phyloP scores from a whole-genome alignment of 2,888 invertebrate species.

The Eupsilia transversa region DNA sequence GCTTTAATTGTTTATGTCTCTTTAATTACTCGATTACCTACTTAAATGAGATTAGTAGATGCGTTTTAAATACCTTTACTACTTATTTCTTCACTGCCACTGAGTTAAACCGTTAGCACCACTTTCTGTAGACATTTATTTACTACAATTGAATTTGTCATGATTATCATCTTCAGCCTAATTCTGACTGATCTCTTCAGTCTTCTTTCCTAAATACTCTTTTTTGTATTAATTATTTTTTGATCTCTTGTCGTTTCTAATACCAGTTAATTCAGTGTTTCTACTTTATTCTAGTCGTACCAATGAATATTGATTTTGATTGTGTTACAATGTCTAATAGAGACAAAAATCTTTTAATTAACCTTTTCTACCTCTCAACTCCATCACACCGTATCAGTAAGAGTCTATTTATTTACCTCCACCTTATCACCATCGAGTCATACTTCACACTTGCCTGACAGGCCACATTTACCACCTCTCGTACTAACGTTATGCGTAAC shows the following conservation, averaged over 20 bases:
- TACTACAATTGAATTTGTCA: neutral
- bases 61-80: neutral
- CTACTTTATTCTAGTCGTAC: neutral
- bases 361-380: neutral
- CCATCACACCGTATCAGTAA: neutral
- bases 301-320: neutral
- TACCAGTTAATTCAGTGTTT: neutral
- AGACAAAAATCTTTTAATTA: neutral
- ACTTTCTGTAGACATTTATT: neutral
- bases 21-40: constrained; percentile 4
- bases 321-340: neutral
- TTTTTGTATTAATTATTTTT: neutral
- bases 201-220: neutral
- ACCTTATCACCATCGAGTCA: neutral
- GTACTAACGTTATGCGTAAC: constrained; percentile 39
- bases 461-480: neutral
- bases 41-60: neutral
- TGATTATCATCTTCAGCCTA: neutral
- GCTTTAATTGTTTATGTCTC: neutral
- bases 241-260: neutral
- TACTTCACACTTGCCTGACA: constrained; percentile 5
- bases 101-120: neutral
- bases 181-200: neutral
- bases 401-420: constrained; percentile 5
- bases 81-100: neutral